Conservation (phyloP, 2,113 vertebrate genomes). For the Athene cunicularia region DNA sequence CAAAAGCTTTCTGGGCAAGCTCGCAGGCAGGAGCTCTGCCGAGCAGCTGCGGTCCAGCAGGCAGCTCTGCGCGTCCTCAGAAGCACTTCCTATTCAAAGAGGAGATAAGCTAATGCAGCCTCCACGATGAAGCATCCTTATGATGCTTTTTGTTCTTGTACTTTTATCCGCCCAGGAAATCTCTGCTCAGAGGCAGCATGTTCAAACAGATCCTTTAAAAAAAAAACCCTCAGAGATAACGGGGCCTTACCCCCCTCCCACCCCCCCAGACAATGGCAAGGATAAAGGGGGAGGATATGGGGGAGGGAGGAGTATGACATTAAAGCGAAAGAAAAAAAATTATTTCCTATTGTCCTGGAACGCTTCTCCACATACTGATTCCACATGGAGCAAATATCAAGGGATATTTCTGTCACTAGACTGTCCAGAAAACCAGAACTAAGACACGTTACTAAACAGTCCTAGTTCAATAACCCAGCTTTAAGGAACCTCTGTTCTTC, state of each 20-base stretch:
- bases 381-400: conserved; percentile 39
- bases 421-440: background rate
- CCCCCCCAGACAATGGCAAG: background rate
- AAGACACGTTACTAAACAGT: background rate
- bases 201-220: conserved; percentile 43
- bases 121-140: conserved; percentile 37
- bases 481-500: background rate
- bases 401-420: conserved; percentile 16
- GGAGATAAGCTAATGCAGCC: conserved; percentile 61
- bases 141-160: conserved; percentile 63
- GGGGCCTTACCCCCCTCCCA: background rate
- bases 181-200: conserved; percentile 50
- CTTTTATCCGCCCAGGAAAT: conserved; percentile 66
- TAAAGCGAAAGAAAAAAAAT: conserved; percentile 18
- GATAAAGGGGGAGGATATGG: conserved; percentile 36
- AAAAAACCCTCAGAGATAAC: background rate
- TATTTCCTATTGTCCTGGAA: conserved; percentile 44
- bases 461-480: background rate
- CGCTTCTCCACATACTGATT: background rate
- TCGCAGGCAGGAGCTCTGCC: background rate
- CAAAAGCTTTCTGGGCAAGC: background rate
- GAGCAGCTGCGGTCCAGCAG: conserved; percentile 49
- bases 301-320: conserved; percentile 16
- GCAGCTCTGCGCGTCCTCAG: conserved; percentile 52
- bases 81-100: conserved; percentile 50